Base-by-base conservation (phyloP, 2,888 invertebrate species). In the Dryobota labecula region DNA sequence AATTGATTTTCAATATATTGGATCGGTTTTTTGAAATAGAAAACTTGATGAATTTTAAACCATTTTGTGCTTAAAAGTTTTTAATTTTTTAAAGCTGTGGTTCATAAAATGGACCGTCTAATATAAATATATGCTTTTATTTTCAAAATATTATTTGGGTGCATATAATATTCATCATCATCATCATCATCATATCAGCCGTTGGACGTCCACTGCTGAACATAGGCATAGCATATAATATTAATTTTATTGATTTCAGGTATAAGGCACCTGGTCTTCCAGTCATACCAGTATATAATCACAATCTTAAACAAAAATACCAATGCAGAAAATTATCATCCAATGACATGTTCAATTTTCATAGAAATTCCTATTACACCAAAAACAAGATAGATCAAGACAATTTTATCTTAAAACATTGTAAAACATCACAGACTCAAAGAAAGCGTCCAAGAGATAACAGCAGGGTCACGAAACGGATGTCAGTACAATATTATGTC, bases 51-150 rank as follows among this genome's bases (percentile, higher is more conserved):
- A 49, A 49, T 49, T 49, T 49, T 49, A 49, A 49, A 24, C 49
- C 49, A 49, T 33, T 33, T 24, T 49, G 11, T 49, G 49, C 24
- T 49, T 49, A 49, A 49, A 9, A 49, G 49, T n/a, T 36, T 56
- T 56, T 56, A 56, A 56, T 36, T 56, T 56, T 56, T 56, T 56
- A 56, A 56, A 56, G 56, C 56, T 56, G 33, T 56, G 56, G 36
- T 56, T 56, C 36, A 56, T 36, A 56, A 56, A 1, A 56, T 56
- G 56, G 56, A 56, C 36, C 56, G 56, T 56, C 56, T 49, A 49
- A 49, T 49, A 24, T 49, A 56, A 56, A 54, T 33, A 33, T 33
- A 33, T 5, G 56, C 56, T 56, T 33, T 56, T 56, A 56, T 56
- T 56, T 56, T 56, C 54, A 56, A 56, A 56, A 56, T 36, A 56